Evolutionary conservation across 2,888 invertebrate species (phyloP).

Genomic region (Heteropelma amictum): DNA sequence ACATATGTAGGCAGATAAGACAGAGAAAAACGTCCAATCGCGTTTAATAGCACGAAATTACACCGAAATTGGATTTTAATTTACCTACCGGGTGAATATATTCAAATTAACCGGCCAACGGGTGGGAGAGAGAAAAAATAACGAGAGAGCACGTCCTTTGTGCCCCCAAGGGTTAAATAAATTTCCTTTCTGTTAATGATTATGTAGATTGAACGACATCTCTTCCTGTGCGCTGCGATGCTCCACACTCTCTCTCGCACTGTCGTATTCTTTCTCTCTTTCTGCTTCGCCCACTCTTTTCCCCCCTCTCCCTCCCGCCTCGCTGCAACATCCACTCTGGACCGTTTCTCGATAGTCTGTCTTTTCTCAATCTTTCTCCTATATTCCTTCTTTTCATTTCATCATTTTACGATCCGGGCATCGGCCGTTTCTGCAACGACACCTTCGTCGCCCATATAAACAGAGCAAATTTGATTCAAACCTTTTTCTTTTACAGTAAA

Average conservation of each 20-base stretch:
- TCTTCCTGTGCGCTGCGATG: slow-evolving; percentile 60
- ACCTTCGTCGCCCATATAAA: background rate
- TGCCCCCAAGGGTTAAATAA: slow-evolving; percentile 72
- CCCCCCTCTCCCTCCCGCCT: background rate
- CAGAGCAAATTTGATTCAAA: background rate
- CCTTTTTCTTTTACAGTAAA: too few relatives aligned
- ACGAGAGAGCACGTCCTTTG: slow-evolving; percentile 62
- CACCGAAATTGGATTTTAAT: slow-evolving; percentile 77
- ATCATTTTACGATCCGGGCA: slow-evolving; percentile 9
- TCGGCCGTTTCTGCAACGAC: background rate
- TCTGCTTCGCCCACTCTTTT: slow-evolving; percentile 3
- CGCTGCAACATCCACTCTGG: slow-evolving; percentile 3
- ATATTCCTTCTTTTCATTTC: background rate
- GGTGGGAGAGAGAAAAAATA: slow-evolving; percentile 64
- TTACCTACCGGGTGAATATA: slow-evolving; percentile 73
- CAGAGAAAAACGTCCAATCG: slow-evolving; percentile 66
- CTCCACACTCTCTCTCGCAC: slow-evolving; percentile 17
- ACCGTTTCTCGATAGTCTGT: slow-evolving; percentile 17
- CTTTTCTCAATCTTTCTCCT: slow-evolving; percentile 21
- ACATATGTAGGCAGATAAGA: too few relatives aligned
- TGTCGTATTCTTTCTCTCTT: slow-evolving; percentile 22
- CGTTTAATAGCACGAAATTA: slow-evolving; percentile 76
- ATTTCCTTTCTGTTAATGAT: slow-evolving; percentile 77
- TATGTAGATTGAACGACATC: slow-evolving; percentile 77
- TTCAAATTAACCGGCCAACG: slow-evolving; percentile 72